phyloP scores from a whole-genome alignment of 2,113 vertebrate species.

The Colossoma macropomum region DNA sequence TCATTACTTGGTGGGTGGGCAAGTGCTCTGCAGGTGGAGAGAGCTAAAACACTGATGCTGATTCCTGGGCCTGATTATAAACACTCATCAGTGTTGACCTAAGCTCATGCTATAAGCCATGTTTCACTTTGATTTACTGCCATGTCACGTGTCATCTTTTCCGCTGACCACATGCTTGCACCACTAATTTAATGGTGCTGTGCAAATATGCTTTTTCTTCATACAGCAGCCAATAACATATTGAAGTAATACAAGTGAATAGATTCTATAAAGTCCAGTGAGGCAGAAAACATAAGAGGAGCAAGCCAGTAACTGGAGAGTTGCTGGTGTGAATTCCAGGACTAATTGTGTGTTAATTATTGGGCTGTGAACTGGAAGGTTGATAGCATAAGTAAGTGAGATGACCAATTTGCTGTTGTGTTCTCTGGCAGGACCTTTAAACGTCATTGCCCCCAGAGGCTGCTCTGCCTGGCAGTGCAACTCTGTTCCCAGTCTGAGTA shows the following conservation, averaged over 20 bases:
- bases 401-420: neutral
- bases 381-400: neutral
- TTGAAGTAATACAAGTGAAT: slow-evolving; percentile 24
- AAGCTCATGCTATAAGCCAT: slow-evolving; percentile 57
- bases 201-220: slow-evolving; percentile 49
- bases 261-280: neutral
- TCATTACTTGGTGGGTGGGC: slow-evolving; percentile 69
- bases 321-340: neutral
- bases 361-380: neutral
- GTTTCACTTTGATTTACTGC: slow-evolving; percentile 68
- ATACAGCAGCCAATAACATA: neutral
- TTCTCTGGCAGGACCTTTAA: neutral
- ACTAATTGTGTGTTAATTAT: neutral
- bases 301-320: neutral
- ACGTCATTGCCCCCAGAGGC: neutral
- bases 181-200: slow-evolving; percentile 45
- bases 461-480: neutral
- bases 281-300: neutral
- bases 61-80: slow-evolving; percentile 68
- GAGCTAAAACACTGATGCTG: slow-evolving; percentile 54
- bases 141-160: slow-evolving; percentile 45
- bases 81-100: slow-evolving; percentile 70
- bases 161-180: slow-evolving; percentile 47
- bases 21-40: slow-evolving; percentile 63
- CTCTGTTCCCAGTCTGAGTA: neutral